phyloP scores from a whole-genome alignment of 2,888 invertebrate species.

The Myathropa florea region DNA sequence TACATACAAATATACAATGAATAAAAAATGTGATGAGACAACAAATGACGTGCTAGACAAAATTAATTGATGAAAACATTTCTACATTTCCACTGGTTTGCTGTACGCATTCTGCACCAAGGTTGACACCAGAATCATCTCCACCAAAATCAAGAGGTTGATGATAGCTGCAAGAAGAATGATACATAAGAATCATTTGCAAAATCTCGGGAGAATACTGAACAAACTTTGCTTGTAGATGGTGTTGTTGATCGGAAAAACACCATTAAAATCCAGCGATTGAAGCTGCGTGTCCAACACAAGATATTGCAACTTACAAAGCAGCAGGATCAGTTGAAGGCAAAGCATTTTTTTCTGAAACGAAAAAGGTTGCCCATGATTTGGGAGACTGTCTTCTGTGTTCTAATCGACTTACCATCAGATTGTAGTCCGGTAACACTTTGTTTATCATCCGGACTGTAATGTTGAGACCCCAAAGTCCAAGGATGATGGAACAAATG shows the following conservation, averaged over 20 bases:
- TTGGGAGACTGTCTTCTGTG: background rate
- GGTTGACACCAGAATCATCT: conserved; percentile 78
- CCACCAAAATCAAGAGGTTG: conserved; percentile 77
- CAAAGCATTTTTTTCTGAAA: conserved; percentile 77
- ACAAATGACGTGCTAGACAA: background rate
- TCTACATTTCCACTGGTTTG: conserved; percentile 71
- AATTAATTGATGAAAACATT: background rate
- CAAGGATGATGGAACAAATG: conserved; percentile 77
- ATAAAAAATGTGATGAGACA: background rate
- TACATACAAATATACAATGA: background rate
- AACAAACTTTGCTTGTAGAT: conserved; percentile 78
- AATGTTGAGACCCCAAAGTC: conserved; percentile 79
- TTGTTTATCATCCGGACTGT: conserved; percentile 76
- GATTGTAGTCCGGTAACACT: conserved; percentile 76
- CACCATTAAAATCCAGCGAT: conserved; percentile 74
- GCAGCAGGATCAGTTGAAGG: conserved; percentile 77
- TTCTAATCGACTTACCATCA: conserved; percentile 72
- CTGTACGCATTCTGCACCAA: conserved; percentile 78
- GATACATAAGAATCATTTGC: background rate
- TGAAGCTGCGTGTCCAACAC: conserved; percentile 76
- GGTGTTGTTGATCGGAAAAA: conserved; percentile 78
- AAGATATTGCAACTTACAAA: conserved; percentile 78
- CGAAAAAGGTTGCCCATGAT: background rate
- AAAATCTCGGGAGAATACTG: background rate
- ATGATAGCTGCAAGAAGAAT: conserved; percentile 75